phyloP scores from a whole-genome alignment of 2,113 vertebrate species.

The Pogona vitticeps region DNA sequence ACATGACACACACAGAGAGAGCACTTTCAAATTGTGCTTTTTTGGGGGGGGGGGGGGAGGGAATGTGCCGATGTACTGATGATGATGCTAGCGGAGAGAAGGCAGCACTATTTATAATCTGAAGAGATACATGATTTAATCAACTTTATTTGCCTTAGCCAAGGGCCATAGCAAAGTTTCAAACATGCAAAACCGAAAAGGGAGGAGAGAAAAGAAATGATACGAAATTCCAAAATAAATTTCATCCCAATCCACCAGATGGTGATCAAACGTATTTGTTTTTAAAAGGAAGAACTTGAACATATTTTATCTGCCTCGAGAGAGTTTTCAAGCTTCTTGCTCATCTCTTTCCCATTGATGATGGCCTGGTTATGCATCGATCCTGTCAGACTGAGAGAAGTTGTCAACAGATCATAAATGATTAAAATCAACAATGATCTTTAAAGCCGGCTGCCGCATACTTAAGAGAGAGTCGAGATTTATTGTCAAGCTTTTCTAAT shows the following conservation, averaged over 20 bases:
- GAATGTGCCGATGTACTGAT: neutral
- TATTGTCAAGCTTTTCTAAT: neutral
- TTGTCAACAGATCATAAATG: neutral
- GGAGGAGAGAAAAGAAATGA: neutral
- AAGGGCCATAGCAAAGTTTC: neutral
- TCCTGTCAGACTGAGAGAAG: neutral
- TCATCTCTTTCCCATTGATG: neutral
- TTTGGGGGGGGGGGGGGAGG: neutral
- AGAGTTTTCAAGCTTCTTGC: neutral
- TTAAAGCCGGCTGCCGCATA: neutral
- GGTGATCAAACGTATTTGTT: neutral
- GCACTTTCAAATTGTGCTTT: no score
- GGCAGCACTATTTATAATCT: neutral
- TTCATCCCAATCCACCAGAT: neutral
- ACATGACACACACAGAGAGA: no score
- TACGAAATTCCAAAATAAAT: neutral
- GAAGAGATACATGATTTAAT: neutral
- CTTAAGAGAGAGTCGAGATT: neutral
- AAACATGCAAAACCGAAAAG: neutral
- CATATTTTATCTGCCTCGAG: neutral
- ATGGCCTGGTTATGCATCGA: neutral
- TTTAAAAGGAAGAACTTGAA: neutral
- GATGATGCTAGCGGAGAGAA: neutral
- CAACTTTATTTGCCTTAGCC: slow-evolving; percentile 7
- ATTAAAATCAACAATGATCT: neutral